These are phyloP conservation scores for Drosophila niveifrons DNA, from an alignment of 2,888 invertebrate genomes.

Conservation along the genomic window DNA sequence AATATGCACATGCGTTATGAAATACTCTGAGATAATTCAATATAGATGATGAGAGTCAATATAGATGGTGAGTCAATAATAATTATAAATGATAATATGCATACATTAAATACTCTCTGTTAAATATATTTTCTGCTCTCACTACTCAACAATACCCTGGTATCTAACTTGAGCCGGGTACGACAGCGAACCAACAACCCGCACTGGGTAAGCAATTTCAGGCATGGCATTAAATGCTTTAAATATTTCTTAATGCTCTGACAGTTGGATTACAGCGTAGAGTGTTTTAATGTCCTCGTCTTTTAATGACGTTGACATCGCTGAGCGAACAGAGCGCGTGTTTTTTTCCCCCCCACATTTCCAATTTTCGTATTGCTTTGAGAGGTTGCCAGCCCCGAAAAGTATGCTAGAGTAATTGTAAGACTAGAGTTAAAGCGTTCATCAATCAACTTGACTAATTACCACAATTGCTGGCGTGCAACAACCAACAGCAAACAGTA, in stretches of 20 bases:
- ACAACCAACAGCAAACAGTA: slow-evolving; percentile 2
- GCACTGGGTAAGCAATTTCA: slow-evolving; percentile 23
- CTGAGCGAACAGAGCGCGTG: slow-evolving; percentile 9
- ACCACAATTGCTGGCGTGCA: slow-evolving; percentile 52
- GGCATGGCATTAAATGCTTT: slow-evolving; percentile 60
- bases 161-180: background rate
- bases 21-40: too few relatives aligned
- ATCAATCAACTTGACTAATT: slow-evolving; percentile 79
- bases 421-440: slow-evolving; percentile 43
- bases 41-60: too few relatives aligned
- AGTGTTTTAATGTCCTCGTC: slow-evolving; percentile 49
- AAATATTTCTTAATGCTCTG: slow-evolving; percentile 55
- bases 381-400: slow-evolving; percentile 24
- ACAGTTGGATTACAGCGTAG: slow-evolving; percentile 50
- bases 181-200: slow-evolving; percentile 17
- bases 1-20: too few relatives aligned
- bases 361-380: slow-evolving; percentile 25
- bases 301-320: slow-evolving; percentile 75
- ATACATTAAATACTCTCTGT: background rate
- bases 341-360: slow-evolving; percentile 52
- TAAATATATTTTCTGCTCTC: background rate
- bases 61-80: too few relatives aligned
- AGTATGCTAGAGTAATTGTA: slow-evolving; percentile 47
- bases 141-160: background rate
- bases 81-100: too few relatives aligned